Conservation (phyloP, 2,888 invertebrate species). For the Drosophila subsilvestris region DNA sequence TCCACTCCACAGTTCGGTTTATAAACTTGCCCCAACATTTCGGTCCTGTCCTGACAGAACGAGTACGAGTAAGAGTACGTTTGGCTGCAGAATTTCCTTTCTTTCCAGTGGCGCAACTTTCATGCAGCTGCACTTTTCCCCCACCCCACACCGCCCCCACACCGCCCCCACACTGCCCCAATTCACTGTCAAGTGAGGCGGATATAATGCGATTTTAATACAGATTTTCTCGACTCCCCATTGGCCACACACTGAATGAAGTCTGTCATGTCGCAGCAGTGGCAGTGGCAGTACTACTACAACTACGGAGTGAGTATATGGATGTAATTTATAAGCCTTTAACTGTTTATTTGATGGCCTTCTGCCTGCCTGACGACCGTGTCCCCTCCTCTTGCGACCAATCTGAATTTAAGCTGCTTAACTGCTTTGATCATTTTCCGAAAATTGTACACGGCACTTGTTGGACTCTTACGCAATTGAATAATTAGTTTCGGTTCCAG, state of each 20-base stretch:
- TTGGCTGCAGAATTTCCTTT: conserved; percentile 56
- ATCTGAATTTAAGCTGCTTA: conserved; percentile 59
- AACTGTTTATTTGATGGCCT: conserved; percentile 62
- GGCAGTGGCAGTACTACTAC: conserved; percentile 7
- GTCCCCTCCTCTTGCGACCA: conserved; percentile 15
- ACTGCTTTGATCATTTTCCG: conserved; percentile 27
- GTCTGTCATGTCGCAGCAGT: conserved; percentile 41
- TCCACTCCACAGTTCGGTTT: conserved; percentile 48
- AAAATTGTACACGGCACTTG: too few species aligned
- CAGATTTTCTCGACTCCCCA: conserved; percentile 60
- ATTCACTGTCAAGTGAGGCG: conserved; percentile 70
- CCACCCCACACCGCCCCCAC: background rate
- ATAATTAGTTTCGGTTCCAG: conserved; percentile 29
- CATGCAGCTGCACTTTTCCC: conserved; percentile 30
- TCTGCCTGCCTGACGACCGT: conserved; percentile 18
- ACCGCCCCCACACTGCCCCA: conserved; percentile 12
- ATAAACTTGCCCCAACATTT: conserved; percentile 64
- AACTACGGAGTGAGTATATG: conserved; percentile 3
- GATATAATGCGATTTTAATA: conserved; percentile 76
- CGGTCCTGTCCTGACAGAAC: conserved; percentile 58
- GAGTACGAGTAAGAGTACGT: conserved; percentile 42
- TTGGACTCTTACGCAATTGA: conserved; percentile 24
- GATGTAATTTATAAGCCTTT: conserved; percentile 61
- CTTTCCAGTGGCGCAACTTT: conserved; percentile 35
- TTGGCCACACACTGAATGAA: conserved; percentile 28